Base-by-base conservation (phyloP, 2,797 vertebrate species). In the Tragopan temminckii region DNA sequence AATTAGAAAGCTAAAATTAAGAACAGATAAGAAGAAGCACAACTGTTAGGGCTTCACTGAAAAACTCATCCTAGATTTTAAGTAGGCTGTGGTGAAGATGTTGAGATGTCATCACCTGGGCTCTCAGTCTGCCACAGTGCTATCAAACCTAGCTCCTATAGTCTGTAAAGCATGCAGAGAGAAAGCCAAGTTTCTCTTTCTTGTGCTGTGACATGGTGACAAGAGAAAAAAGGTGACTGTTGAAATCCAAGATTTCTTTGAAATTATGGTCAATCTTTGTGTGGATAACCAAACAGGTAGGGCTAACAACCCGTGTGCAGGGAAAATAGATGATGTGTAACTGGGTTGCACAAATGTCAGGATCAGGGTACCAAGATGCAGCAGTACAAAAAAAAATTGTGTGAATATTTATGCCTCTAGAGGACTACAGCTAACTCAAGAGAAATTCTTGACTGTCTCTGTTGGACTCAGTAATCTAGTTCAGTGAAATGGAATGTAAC, bases 401-500 rank as follows among this genome's bases (percentile, higher is more conserved):
- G 8, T 74, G 76, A 79, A 53, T 20, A 8, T 33, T 29, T 76
- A 4, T 53, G 8, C 5, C 43, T 86, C 77, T 45, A 62, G 38
- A 81, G 77, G 14, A 50, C 33, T 80, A 76, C 10, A 46, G 5
- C 27, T 6, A 61, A 72, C 36, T 75, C 79, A 94, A 84, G 43
- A 57, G 63, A 69, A 90, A 86, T 67, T 82, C 33, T 50, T 89
- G 8, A 35, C 21, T 64, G 6, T 29, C 24, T 7, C 35, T 80
- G 12, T 27, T 84, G 52, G 16, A 71, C 77, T 89, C 35, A 66
- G 15, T 62, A 85, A 86, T 50, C 48, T 8, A 46, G 4, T 38
- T 88, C 57, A 88, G 36, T 57, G 59, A 82, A 82, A 93, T 61
- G 53, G 43, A 94, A 93, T 96, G 92, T 82, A 74, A 71, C 24